phyloP scores from a whole-genome alignment of 1,140 invertebrate species.

The Hermetia illucens region DNA sequence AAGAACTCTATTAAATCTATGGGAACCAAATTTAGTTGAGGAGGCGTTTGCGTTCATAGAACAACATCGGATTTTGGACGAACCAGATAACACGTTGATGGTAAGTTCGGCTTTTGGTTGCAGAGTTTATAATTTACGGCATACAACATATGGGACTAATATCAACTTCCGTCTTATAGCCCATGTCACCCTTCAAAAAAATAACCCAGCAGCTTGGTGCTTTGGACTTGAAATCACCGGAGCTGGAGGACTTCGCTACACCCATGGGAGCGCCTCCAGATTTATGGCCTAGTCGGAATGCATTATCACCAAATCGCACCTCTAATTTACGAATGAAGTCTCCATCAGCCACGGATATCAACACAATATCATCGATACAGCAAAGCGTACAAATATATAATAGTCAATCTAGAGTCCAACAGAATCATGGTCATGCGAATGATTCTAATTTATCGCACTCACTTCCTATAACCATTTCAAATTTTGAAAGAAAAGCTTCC shows the following conservation, averaged over 20 bases:
- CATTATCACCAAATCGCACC: no score
- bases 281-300: constrained; percentile 42
- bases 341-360: constrained; percentile 24
- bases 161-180: constrained; percentile 23
- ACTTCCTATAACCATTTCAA: no score
- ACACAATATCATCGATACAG: constrained; percentile 23
- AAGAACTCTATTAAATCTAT: constrained; percentile 59
- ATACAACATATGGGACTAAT: no score
- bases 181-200: constrained; percentile 56
- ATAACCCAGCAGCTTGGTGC: constrained; percentile 60
- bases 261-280: constrained; percentile 47
- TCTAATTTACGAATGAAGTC: constrained; percentile 20
- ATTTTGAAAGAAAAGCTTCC: no score
- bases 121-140: not conserved
- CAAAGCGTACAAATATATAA: constrained; percentile 25
- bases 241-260: constrained; percentile 55
- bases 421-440: no score
- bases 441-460: no score
- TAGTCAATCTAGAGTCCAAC: constrained; percentile 11
- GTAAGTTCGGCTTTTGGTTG: constrained; percentile 3
- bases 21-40: constrained; percentile 71
- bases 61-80: constrained; percentile 40
- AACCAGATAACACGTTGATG: constrained; percentile 26
- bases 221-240: constrained; percentile 51
- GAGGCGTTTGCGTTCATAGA: constrained; percentile 71